These are phyloP conservation scores for Xanthia icteritia DNA, from an alignment of 2,888 invertebrate genomes.

Conservation along the genomic window DNA sequence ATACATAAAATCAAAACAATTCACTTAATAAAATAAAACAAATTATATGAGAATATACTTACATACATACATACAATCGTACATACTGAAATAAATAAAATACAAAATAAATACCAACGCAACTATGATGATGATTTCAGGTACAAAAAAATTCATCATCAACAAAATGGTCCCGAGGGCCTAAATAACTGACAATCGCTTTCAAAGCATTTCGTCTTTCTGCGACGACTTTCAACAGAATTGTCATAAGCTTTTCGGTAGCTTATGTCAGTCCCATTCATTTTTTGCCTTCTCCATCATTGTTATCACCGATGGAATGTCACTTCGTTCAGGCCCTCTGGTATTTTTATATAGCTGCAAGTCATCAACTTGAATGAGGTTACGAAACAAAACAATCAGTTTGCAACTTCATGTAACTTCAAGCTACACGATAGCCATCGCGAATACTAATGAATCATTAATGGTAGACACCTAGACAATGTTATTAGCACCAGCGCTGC, in stretches of 20 bases:
- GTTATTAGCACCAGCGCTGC: conserved; percentile 14
- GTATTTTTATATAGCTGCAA: not conserved
- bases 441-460: conserved; percentile 53
- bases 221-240: not conserved
- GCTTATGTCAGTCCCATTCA: too few relatives aligned
- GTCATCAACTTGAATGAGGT: conserved; percentile 28
- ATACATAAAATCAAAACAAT: too few relatives aligned
- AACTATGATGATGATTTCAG: too few relatives aligned
- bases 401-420: conserved; percentile 47
- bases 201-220: not conserved
- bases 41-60: too few relatives aligned
- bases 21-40: too few relatives aligned
- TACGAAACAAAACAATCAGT: conserved; percentile 43
- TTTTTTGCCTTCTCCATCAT: not conserved
- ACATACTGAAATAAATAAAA: too few relatives aligned
- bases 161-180: not conserved
- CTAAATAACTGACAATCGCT: too few relatives aligned
- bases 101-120: too few relatives aligned
- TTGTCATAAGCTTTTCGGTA: not conserved
- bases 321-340: not conserved
- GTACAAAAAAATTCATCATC: too few relatives aligned
- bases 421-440: conserved; percentile 49
- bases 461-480: conserved; percentile 37
- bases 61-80: too few relatives aligned
- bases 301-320: not conserved